A percentile compares a stretch with the other conserved stretches of the same genome.
phyloP scores from a whole-genome alignment of 2,113 vertebrate genomes.

The Zosterops japonicus region DNA sequence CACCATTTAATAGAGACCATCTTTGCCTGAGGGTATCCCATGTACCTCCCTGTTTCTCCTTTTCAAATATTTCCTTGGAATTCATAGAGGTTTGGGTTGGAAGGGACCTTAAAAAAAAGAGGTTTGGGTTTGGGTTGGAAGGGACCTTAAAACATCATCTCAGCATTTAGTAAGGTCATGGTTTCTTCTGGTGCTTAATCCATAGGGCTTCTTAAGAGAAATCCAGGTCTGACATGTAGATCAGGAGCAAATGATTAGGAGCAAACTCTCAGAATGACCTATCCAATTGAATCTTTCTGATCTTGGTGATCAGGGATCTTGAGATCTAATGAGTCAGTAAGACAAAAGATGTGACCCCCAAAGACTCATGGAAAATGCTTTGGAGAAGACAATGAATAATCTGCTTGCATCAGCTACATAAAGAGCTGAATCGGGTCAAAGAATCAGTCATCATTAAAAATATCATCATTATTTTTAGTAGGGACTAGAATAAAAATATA shows the following conservation, averaged over 20 bases:
- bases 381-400: conserved; percentile 23
- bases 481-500: not conserved
- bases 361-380: conserved; percentile 8
- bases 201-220: not conserved
- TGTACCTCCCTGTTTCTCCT: not conserved
- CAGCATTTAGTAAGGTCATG: not conserved
- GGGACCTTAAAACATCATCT: not conserved
- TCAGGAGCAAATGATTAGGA: conserved; percentile 5
- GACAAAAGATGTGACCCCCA: not conserved
- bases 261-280: not conserved
- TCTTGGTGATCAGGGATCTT: not conserved
- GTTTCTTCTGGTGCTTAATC: not conserved
- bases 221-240: not conserved
- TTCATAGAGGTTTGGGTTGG: not conserved
- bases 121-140: not conserved
- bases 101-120: not conserved
- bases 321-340: conserved; percentile 19
- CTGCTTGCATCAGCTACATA: not conserved
- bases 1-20: not conserved
- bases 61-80: not conserved
- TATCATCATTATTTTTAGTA: conserved; percentile 25
- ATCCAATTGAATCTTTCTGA: not conserved
- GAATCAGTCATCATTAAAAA: conserved; percentile 9
- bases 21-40: not conserved
- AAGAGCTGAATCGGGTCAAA: not conserved